Percentiles rank a stretch among this genome's conserved stretches.
Evolutionary conservation across 2,888 invertebrate genomes (phyloP).

Genomic region (Folsomia candida): DNA sequence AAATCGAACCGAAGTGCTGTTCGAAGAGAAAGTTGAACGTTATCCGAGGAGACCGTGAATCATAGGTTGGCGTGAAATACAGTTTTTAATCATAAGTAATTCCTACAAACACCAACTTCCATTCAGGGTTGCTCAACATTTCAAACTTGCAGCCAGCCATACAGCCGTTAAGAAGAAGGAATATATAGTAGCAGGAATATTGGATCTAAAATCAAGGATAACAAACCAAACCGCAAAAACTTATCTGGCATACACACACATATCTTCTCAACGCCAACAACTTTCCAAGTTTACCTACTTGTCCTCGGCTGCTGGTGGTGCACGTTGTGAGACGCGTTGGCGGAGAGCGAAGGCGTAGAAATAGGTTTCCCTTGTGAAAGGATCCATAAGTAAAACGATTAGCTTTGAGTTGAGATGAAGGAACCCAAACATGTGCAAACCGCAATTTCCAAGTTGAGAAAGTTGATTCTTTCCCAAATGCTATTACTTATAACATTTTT

Average conservation of each 20-base stretch:
- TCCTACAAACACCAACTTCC: too few species aligned
- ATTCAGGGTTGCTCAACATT: too few species aligned
- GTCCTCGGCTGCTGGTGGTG: too few species aligned
- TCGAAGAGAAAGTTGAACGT: neutral
- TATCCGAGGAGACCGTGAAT: neutral
- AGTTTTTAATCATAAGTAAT: neutral
- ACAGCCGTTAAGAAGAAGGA: too few species aligned
- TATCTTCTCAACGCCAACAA: neutral
- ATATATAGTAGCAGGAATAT: too few species aligned
- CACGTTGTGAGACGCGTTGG: too few species aligned
- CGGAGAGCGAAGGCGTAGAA: too few species aligned
- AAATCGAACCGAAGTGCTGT: neutral
- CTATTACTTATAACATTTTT: constrained; percentile 19
- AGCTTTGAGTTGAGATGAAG: constrained; percentile 13
- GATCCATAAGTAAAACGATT: constrained; percentile 18
- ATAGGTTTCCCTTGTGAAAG: constrained; percentile 9
- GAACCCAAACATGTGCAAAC: constrained; percentile 13
- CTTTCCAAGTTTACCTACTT: neutral
- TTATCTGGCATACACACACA: too few species aligned
- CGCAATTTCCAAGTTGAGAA: constrained; percentile 13
- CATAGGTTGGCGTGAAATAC: neutral
- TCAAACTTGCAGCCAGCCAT: too few species aligned
- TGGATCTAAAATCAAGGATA: neutral
- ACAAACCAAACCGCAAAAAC: neutral
- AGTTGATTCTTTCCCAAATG: constrained; percentile 10